Percentiles rank a stretch among this genome's conserved stretches.
Evolutionary conservation across 2,797 vertebrate genomes (phyloP).

Genomic region (Cuniculus paca): DNA sequence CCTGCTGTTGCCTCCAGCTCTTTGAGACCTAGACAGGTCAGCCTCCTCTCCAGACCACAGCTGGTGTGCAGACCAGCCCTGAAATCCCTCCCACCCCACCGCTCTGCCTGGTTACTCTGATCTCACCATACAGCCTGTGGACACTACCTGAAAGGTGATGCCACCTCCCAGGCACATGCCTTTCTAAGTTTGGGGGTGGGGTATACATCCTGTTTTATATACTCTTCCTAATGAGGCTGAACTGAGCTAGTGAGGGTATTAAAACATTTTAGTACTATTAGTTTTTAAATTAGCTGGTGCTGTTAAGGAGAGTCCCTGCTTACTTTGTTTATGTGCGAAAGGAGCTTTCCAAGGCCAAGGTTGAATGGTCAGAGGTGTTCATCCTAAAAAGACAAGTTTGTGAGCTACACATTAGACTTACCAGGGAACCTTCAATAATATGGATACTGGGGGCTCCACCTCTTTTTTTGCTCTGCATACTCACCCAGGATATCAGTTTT

Average conservation of each 20-base stretch:
- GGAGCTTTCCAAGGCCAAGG: not conserved
- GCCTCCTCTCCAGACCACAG: not conserved
- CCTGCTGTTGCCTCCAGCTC: not conserved
- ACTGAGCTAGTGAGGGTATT: not conserved
- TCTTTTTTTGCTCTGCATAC: not conserved
- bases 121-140: not conserved
- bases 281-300: conserved; percentile 58
- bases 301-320: conserved; percentile 22
- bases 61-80: not conserved
- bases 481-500: not conserved
- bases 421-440: not conserved
- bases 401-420: not conserved
- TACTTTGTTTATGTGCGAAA: conserved; percentile 7
- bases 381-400: conserved; percentile 54
- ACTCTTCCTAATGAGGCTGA: conserved; percentile 62
- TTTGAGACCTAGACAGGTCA: not conserved
- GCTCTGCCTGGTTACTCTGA: not conserved
- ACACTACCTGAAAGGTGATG: not conserved
- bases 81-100: not conserved
- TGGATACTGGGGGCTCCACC: not conserved
- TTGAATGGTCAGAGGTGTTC: conserved; percentile 18
- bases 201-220: not conserved
- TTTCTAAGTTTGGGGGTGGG: not conserved
- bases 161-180: not conserved
- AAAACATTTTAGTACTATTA: conserved; percentile 39